phyloP scores from a whole-genome alignment of 2,888 invertebrate genomes.

The Diloba caeruleocephala region DNA sequence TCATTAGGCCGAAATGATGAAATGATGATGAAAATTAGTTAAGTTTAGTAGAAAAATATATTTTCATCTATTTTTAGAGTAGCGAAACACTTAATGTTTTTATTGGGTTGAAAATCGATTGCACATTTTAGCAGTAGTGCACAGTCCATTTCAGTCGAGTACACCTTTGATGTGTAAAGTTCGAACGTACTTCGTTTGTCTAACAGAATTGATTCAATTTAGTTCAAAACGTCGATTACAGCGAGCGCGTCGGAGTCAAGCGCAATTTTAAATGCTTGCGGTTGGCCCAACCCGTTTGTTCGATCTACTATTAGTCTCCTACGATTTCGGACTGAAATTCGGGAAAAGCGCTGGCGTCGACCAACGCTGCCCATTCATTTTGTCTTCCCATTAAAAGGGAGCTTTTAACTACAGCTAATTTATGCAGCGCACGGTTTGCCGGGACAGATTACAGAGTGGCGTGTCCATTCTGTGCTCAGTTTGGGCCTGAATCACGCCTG shows the following conservation, averaged over 20 bases:
- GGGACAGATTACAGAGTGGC: conserved; percentile 86
- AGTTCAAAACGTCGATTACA: conserved; percentile 62
- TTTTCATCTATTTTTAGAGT: too few relatives aligned
- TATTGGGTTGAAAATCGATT: conserved; percentile 1
- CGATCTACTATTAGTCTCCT: conserved; percentile 68
- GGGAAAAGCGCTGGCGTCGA: conserved; percentile 61
- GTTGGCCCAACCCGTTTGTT: conserved; percentile 60
- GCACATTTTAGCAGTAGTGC: conserved; percentile 22
- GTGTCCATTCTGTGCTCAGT: conserved; percentile 70
- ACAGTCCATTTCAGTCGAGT: conserved; percentile 25
- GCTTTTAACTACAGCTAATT: conserved; percentile 87
- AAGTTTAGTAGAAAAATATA: too few relatives aligned
- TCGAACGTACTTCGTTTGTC: conserved; percentile 52
- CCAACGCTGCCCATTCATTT: conserved; percentile 82
- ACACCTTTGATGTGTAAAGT: conserved; percentile 36
- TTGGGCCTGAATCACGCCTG: conserved; percentile 73
- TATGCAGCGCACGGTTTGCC: conserved; percentile 83
- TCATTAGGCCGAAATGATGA: too few relatives aligned
- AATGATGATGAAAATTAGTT: too few relatives aligned
- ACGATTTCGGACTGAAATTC: conserved; percentile 60
- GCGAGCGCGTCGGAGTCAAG: conserved; percentile 60
- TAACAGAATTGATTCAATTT: conserved; percentile 61
- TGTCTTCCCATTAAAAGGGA: conserved; percentile 83
- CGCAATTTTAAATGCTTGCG: conserved; percentile 75
- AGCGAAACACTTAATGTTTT: too few relatives aligned